These are phyloP conservation scores for Cassiopea xamachana DNA, from an alignment of 30 jellyfish, hydroid and myxozoan genomes.

Conservation along the genomic window DNA sequence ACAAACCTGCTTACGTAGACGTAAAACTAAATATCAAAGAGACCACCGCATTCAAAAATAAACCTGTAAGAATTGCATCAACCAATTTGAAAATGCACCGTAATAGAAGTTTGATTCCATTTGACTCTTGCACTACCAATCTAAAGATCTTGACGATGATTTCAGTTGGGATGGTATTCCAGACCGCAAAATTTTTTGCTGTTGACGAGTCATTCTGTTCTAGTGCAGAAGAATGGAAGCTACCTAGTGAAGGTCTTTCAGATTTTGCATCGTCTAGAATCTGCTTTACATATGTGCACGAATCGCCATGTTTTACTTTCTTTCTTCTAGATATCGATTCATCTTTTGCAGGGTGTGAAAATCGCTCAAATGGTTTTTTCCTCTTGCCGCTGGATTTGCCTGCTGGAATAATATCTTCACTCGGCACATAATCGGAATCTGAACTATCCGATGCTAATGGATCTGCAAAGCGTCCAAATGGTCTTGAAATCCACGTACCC, in stretches of 20 bases:
- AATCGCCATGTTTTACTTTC: background rate
- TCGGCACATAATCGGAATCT: slow-evolving; percentile 61
- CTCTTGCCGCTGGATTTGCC: slow-evolving; percentile 12
- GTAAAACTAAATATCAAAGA: background rate
- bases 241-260: background rate
- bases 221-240: too few relatives aligned
- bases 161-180: slow-evolving; percentile 52
- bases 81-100: slow-evolving; percentile 41
- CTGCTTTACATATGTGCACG: background rate
- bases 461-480: slow-evolving; percentile 62
- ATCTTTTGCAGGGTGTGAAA: background rate
- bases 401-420: background rate
- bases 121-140: background rate
- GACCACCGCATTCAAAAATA: too few relatives aligned
- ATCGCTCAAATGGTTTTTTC: background rate
- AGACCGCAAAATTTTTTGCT: background rate
- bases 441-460: slow-evolving; percentile 55
- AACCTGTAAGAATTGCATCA: too few relatives aligned
- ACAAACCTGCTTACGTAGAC: too few relatives aligned
- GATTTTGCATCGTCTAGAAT: background rate
- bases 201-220: too few relatives aligned
- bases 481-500: slow-evolving; percentile 11
- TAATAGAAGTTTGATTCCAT: slow-evolving; percentile 19
- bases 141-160: slow-evolving; percentile 47
- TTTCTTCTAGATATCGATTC: background rate